Conservation (phyloP, 1,140 invertebrate genomes). For the Nasonia longicornis region DNA sequence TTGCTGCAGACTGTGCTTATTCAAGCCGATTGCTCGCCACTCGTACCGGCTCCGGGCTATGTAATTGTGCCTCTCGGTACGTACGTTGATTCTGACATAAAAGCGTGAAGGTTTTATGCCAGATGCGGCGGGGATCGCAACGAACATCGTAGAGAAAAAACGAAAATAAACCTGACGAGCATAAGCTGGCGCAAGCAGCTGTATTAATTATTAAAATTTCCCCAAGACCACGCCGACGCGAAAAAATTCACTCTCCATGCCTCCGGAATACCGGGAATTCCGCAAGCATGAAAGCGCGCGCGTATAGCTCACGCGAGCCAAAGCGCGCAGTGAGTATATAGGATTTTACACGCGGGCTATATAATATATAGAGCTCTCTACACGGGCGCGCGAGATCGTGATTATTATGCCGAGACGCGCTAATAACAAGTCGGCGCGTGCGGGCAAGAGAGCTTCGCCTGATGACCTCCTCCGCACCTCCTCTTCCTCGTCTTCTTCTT, state of each 20-base stretch:
- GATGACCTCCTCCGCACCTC: not conserved
- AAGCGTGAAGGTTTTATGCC: no score
- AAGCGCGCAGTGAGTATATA: no score
- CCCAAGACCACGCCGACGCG: not conserved
- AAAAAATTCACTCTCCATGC: constrained; percentile 27
- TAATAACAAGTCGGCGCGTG: constrained; percentile 59
- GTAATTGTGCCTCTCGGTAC: not conserved
- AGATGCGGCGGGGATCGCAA: no score
- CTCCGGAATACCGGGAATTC: constrained; percentile 20
- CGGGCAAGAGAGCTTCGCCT: not conserved
- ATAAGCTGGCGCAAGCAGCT: not conserved
- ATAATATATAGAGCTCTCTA: constrained; percentile 3
- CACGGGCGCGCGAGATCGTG: constrained; percentile 50
- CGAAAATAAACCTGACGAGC: not conserved
- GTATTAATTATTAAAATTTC: constrained; percentile 33
- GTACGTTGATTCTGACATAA: constrained; percentile 25
- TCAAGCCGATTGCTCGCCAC: not conserved
- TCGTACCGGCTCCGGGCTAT: not conserved
- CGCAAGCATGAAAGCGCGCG: not conserved
- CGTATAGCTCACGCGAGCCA: not conserved
- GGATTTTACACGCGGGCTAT: no score
- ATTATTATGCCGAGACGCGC: constrained; percentile 55
- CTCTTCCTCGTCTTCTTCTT: not conserved
- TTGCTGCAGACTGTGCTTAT: not conserved
- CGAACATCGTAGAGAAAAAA: no score